phyloP scores from a whole-genome alignment of 2,797 vertebrate genomes.

The Lepidocolaptes lacrymiger region DNA sequence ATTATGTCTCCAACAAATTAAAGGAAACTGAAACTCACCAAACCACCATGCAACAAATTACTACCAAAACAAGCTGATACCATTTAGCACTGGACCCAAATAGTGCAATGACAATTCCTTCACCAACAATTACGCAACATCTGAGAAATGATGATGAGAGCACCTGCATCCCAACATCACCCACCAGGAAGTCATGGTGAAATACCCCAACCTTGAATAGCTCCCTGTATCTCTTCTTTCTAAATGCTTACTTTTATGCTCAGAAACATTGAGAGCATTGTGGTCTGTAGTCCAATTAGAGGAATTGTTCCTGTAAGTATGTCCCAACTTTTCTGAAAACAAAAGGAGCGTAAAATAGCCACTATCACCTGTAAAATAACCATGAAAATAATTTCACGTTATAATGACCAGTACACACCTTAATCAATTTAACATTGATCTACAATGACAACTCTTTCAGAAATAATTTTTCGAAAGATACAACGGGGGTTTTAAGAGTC shows the following conservation, averaged over 20 bases:
- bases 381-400: background rate
- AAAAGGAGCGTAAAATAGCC: background rate
- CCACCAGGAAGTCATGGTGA: background rate
- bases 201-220: background rate
- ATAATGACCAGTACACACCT: background rate
- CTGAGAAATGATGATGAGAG: background rate
- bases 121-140: background rate
- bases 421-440: background rate
- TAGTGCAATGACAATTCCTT: background rate
- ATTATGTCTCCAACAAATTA: conserved; percentile 15
- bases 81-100: background rate
- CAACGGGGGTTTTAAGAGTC: accelerated
- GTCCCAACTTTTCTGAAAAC: background rate
- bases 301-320: background rate
- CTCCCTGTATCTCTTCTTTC: background rate
- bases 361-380: background rate
- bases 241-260: background rate
- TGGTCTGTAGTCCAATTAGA: background rate
- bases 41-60: background rate
- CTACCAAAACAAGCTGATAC: conserved; percentile 9
- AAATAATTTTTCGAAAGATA: background rate
- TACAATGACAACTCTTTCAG: background rate
- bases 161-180: background rate
- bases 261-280: background rate
- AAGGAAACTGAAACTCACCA: background rate